phyloP scores from a whole-genome alignment of 92 coral and sea anemone species.

The Porites divaricata region DNA sequence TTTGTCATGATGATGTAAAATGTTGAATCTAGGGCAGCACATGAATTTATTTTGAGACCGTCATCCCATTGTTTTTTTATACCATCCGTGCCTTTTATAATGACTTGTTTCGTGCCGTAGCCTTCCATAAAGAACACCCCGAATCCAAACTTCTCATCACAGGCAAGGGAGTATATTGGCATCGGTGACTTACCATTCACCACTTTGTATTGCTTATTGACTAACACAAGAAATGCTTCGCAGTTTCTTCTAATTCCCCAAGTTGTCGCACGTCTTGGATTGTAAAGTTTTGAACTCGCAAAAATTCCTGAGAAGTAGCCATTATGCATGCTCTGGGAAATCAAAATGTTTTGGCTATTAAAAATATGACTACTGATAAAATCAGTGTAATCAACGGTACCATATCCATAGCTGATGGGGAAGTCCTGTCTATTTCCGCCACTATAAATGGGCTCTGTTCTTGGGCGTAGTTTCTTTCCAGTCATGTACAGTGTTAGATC shows the following conservation, averaged over 20 bases:
- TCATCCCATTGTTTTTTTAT: not conserved
- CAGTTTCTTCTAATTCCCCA: not conserved
- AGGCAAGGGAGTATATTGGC: constrained; percentile 7
- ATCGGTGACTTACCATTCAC: not conserved
- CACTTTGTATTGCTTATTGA: not conserved
- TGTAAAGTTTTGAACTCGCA: not conserved
- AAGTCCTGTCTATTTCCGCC: not conserved
- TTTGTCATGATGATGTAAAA: constrained; percentile 19
- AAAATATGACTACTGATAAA: not conserved
- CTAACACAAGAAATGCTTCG: not conserved
- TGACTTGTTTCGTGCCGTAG: not conserved
- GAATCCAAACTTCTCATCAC: constrained; percentile 15
- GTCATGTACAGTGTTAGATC: constrained; percentile 10
- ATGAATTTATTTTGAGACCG: constrained; percentile 11
- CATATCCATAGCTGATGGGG: not conserved
- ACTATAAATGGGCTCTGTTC: not conserved
- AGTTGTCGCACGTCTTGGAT: not conserved
- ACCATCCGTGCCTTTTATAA: not conserved
- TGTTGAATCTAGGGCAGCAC: constrained; percentile 5
- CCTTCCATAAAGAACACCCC: constrained; percentile 2
- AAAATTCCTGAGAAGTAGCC: not conserved
- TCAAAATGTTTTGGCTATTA: not conserved
- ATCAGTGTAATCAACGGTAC: not conserved
- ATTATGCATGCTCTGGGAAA: not conserved
- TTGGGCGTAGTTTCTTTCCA: constrained; percentile 4